Percentiles rank a stretch among this genome's conserved stretches.
These are phyloP conservation scores for Brachionus koreanus DNA, from an alignment of 1,140 invertebrate species.

Conservation along the genomic window DNA sequence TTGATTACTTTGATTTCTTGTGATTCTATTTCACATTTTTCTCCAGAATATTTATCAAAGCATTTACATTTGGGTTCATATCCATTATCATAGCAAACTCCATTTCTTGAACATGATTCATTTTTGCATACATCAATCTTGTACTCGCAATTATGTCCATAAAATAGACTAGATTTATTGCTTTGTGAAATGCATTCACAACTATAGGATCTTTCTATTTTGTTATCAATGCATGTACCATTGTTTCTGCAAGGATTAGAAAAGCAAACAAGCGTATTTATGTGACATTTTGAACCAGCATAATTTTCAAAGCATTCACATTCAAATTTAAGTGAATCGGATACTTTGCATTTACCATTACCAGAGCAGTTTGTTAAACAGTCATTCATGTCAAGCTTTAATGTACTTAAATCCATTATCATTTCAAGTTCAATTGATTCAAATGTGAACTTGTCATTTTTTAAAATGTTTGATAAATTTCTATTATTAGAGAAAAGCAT, in stretches of 20 bases:
- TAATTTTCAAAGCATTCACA: background rate
- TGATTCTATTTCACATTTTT: constrained; percentile 14
- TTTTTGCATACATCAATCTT: constrained; percentile 7
- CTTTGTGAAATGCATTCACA: background rate
- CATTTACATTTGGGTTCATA: background rate
- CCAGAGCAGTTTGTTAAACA: constrained; percentile 3
- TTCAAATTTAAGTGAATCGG: background rate
- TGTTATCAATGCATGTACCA: background rate
- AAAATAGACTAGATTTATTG: background rate
- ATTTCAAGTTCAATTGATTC: background rate
- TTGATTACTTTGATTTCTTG: background rate
- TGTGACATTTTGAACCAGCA: background rate
- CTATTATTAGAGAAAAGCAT: too few relatives aligned
- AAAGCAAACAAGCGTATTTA: background rate
- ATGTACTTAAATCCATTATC: background rate
- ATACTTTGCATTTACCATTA: background rate
- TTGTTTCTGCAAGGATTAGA: background rate
- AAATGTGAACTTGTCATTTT: too few relatives aligned
- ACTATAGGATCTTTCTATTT: background rate
- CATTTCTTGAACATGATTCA: background rate
- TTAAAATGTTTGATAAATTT: too few relatives aligned
- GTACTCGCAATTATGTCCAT: background rate
- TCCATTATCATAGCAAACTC: background rate
- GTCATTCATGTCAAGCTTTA: background rate
- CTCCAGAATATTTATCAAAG: background rate